A percentile compares a stretch with the other conserved stretches of the same genome.
phyloP scores from a whole-genome alignment of 2,888 invertebrate genomes.

The Scelioninae gen. 2 region DNA sequence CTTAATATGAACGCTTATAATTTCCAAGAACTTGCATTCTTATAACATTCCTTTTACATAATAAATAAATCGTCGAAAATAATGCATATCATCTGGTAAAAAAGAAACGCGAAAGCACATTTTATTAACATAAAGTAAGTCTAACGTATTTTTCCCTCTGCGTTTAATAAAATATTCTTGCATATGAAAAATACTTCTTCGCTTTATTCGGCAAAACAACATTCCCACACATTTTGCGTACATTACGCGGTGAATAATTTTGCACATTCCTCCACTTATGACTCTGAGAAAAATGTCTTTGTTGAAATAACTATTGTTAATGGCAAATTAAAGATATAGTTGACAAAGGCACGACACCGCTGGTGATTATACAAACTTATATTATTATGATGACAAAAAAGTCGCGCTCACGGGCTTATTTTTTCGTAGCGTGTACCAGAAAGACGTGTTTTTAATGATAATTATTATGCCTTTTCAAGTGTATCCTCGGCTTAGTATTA shows the following conservation, averaged over 20 bases:
- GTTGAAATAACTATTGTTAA: slow-evolving; percentile 54
- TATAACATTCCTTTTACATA: no score
- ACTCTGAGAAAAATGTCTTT: slow-evolving; percentile 54
- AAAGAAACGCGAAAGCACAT: slow-evolving; percentile 9
- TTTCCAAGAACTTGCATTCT: no score
- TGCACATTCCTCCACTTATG: slow-evolving; percentile 40
- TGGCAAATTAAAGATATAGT: slow-evolving; percentile 55
- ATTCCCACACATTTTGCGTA: slow-evolving; percentile 50
- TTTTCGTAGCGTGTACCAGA: slow-evolving; percentile 38
- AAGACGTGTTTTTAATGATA: slow-evolving; percentile 54
- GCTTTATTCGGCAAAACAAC: slow-evolving; percentile 41
- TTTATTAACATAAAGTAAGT: slow-evolving; percentile 46
- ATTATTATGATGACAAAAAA: slow-evolving; percentile 48
- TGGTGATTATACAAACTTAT: slow-evolving; percentile 53
- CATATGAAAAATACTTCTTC: slow-evolving; percentile 46
- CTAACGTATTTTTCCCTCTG: slow-evolving; percentile 38
- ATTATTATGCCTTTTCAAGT: slow-evolving; percentile 51
- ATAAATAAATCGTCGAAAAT: no score
- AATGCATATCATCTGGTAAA: no score
- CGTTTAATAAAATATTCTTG: slow-evolving; percentile 46
- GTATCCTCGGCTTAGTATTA: slow-evolving; percentile 41
- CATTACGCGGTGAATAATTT: slow-evolving; percentile 48
- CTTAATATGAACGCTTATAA: no score
- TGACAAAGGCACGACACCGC: slow-evolving; percentile 55
- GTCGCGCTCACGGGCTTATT: slow-evolving; percentile 39